Base-by-base conservation (phyloP, 2,888 invertebrate species). In the Tinea trinotella region DNA sequence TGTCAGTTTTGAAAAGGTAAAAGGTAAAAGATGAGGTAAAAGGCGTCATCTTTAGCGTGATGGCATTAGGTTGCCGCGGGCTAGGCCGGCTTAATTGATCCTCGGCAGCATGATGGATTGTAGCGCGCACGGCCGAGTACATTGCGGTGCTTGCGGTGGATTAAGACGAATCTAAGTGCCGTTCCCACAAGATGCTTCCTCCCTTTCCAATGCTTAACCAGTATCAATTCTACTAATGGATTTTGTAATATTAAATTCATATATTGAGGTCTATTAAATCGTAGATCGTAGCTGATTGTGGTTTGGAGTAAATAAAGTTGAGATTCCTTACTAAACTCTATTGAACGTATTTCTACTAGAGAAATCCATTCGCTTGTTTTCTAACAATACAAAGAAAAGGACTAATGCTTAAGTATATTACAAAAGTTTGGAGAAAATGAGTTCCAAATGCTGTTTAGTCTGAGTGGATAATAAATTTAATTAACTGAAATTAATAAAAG, bases 51-150 rank as follows among this genome's bases (percentile, higher is more conserved):
- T 50, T 50, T 50, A 20, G 24, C 50, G 24, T 50, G 24, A 50
- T 48, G 4, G 24, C 24, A 50, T 50, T 50, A 50, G 50, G 24
- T 46, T 5, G 46, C 46, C 46, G n/a, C 50, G 48, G 48, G 48
- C 48, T 13, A 13, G 48, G 48, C 52, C 40, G 22, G 66, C 71
- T 73, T 74, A 74, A 75, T 76, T 74, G 72, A 76, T 74, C 68
- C 61, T n/a, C 59, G 70, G 67, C 70, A 64, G 71, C 61, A 68
- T 74, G 76, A 76, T 72, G 71, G 71, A 76, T 76, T 60, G 68
- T 62, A 58, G 59, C 57, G 58, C 59, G 44, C 36, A 20, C 54
- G 63, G 13, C 18, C 22, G 50, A 12, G 58, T 56, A 65, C 60
- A 61, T 62, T 22, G 61, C 57, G 59, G 65, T 57, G 62, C 58